Evolutionary conservation across 2,888 invertebrate genomes (phyloP), one percentile per base, ranked within the genome.

Genomic region (Nematopogon swammerdamellus): DNA sequence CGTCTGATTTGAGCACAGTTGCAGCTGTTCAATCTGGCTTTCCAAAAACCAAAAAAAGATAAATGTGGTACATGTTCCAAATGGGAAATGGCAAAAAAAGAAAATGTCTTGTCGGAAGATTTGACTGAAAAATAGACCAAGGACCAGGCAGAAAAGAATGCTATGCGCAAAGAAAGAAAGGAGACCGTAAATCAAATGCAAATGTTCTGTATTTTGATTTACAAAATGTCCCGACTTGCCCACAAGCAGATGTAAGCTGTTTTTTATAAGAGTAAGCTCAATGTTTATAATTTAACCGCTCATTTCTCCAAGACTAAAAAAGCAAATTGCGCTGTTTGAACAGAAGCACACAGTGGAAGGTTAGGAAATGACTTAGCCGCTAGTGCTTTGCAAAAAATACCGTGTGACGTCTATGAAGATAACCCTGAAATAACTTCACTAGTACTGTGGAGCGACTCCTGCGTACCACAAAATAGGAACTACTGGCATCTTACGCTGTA

Each of bases 401-500:
- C 54, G 43, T 14, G 49, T 49, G 36, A 49, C 44, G 50, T 53
- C 25, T 18, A 53, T 18, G 18, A 30, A 44, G 53, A 53, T 19
- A 19, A 52, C 47, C 51, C 53, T 25, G 51, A 49, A 14, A 44
- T 52, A 29, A 47, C 16, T 10, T 43, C 52, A 11, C 18, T 58
- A 14, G 53, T 51, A 17, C 18, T 55, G 17, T 59, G 58, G 56
- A 50, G 50, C 19, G 53, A 55, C 43, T 52, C 52, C 14, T 55
- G 55, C 18, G 56, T 53, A 1, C 49, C 54, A 1, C 57, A 57
- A 50, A 57, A 57, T 48, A 44, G 53, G 4, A 56, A 57, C 49
- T 53, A n/a, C 18, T 54, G 18, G 52, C 56, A 19, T 25, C 50
- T 25, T 51, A 49, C 45, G 53, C 51, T 36, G 49, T 55, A 18